Conservation (phyloP, 2,888 invertebrate genomes). For the Drosophila subquinaria region DNA sequence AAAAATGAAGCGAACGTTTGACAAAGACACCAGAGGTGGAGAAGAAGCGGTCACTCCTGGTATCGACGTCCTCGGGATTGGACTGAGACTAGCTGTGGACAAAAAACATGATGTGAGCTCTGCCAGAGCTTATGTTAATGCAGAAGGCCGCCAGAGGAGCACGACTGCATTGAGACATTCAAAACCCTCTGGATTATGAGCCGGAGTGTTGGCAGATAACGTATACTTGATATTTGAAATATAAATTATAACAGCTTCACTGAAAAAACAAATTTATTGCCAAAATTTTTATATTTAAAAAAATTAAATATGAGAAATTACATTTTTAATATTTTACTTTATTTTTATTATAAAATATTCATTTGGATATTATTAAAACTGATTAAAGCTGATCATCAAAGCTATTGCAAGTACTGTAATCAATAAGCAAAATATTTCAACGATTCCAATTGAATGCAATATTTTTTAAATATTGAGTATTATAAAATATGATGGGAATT, state of each 20-base stretch:
- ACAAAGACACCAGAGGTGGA: constrained; percentile 36
- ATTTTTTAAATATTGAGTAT: no score
- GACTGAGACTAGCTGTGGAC: constrained; percentile 6
- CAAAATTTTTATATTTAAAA: background rate
- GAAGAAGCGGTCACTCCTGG: constrained; percentile 9
- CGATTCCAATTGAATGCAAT: no score
- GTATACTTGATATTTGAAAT: constrained; percentile 65
- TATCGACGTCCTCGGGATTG: constrained; percentile 23
- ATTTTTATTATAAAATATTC: no score
- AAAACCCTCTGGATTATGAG: background rate
- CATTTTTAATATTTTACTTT: no score
- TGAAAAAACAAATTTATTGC: background rate
- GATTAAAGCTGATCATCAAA: no score
- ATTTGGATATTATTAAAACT: no score
- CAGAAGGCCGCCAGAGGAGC: constrained; percentile 52
- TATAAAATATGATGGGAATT: no score
- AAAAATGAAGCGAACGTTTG: constrained; percentile 11
- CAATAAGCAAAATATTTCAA: no score
- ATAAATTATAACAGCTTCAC: background rate
- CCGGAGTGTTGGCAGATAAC: background rate
- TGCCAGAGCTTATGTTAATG: constrained; percentile 62
- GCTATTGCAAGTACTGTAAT: no score
- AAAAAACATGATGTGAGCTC: constrained; percentile 27
- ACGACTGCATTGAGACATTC: constrained; percentile 27
- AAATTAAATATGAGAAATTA: no score